A percentile compares a stretch with the other conserved stretches of the same genome.
These are phyloP conservation scores for Nymphalis polychloros DNA, from an alignment of 2,888 invertebrate genomes.

Conservation along the genomic window DNA sequence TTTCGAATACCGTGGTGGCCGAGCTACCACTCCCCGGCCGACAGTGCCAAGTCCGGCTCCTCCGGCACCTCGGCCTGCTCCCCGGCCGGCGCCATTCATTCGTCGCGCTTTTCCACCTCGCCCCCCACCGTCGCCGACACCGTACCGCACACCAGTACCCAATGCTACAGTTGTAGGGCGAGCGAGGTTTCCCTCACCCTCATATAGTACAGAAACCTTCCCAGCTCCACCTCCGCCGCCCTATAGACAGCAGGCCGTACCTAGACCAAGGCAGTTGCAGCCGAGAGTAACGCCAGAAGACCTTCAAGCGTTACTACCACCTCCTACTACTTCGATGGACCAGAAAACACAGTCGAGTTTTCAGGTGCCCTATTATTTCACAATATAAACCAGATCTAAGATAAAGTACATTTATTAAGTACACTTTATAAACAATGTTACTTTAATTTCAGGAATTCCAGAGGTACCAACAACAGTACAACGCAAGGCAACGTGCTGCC, in stretches of 20 bases:
- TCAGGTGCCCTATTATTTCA: slow-evolving; percentile 58
- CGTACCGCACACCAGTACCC: slow-evolving; percentile 44
- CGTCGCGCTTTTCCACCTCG: slow-evolving; percentile 45
- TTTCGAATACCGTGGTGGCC: slow-evolving; percentile 65
- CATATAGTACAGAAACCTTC: slow-evolving; percentile 39
- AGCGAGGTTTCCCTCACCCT: slow-evolving; percentile 40
- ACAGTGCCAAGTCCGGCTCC: slow-evolving; percentile 38
- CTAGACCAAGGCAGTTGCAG: slow-evolving; percentile 46
- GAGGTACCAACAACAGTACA: slow-evolving; percentile 84
- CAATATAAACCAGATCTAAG: background rate
- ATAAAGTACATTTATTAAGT: background rate
- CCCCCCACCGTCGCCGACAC: slow-evolving; percentile 40
- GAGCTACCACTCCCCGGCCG: slow-evolving; percentile 47
- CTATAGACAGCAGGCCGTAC: slow-evolving; percentile 44
- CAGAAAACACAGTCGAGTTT: slow-evolving; percentile 84
- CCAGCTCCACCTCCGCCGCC: slow-evolving; percentile 50
- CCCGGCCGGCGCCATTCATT: slow-evolving; percentile 42
- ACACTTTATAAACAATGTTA: background rate
- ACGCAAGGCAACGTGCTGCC: slow-evolving; percentile 79
- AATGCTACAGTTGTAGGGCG: slow-evolving; percentile 46
- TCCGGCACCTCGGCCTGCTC: slow-evolving; percentile 46
- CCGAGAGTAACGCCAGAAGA: slow-evolving; percentile 67
- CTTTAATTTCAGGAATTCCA: slow-evolving; percentile 78
- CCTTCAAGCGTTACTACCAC: slow-evolving; percentile 74
- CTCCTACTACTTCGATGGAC: slow-evolving; percentile 80